phyloP scores from a whole-genome alignment of 2,888 invertebrate genomes.

The Acanthosoma haemorrhoidale region DNA sequence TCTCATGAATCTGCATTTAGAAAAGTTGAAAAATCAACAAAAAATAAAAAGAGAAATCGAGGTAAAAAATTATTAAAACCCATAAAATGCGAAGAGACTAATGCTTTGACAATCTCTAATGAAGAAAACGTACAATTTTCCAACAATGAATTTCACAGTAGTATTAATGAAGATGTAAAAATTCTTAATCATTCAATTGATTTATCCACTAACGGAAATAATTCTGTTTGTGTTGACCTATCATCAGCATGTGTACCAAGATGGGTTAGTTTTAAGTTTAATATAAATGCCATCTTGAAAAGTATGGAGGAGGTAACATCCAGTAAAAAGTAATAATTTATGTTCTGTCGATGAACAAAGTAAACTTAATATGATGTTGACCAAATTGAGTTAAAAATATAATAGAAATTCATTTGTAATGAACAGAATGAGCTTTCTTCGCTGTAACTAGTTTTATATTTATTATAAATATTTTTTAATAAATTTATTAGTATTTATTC shows the following conservation, averaged over 20 bases:
- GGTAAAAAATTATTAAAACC: neutral
- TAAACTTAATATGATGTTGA: too few species aligned
- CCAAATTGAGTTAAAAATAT: too few species aligned
- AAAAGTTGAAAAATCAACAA: slow-evolving; percentile 11
- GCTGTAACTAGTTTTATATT: too few species aligned
- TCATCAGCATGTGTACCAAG: slow-evolving; percentile 41
- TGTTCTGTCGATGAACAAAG: too few species aligned
- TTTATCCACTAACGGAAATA: neutral
- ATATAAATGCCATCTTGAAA: slow-evolving; percentile 54
- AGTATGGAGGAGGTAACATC: neutral
- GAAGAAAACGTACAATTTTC: neutral
- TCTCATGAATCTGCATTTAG: neutral
- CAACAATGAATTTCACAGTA: neutral
- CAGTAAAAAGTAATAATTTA: slow-evolving; percentile 8
- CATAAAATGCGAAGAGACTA: neutral
- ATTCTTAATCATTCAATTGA: neutral
- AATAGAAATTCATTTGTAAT: too few species aligned
- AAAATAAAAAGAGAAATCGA: neutral
- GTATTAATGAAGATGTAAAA: neutral
- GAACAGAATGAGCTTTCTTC: too few species aligned
- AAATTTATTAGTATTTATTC: too few species aligned
- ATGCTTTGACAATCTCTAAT: too few species aligned
- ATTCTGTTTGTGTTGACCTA: neutral
- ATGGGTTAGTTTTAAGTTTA: slow-evolving; percentile 63
- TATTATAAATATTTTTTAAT: too few species aligned